These are phyloP conservation scores for Cephalophus harveyi DNA, from an alignment of 2,113 vertebrate species.

Conservation along the genomic window DNA sequence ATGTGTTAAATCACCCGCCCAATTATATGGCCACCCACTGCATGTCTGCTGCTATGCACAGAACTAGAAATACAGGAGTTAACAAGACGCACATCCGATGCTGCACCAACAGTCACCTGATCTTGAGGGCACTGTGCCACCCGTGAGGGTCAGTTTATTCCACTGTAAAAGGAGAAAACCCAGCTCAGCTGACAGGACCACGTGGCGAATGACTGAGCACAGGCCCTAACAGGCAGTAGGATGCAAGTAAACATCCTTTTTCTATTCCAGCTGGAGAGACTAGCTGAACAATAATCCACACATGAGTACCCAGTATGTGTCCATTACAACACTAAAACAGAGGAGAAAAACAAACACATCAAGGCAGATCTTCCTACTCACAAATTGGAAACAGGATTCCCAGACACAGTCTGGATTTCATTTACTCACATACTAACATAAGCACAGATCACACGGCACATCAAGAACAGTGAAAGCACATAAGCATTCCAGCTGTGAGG, in stretches of 20 bases:
- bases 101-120: not conserved
- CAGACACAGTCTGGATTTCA: not conserved
- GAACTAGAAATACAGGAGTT: not conserved
- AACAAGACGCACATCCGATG: not conserved
- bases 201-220: not conserved
- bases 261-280: not conserved
- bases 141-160: not conserved
- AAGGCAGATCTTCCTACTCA: not conserved
- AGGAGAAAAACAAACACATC: not conserved
- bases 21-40: not conserved
- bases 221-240: not conserved
- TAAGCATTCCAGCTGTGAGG: not conserved
- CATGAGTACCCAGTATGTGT: fast-evolving
- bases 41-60: not conserved
- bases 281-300: not conserved
- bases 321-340: not conserved
- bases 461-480: no score
- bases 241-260: not conserved
- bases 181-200: not conserved
- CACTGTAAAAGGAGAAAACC: not conserved
- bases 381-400: not conserved
- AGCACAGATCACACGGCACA: not conserved
- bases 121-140: not conserved
- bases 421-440: no score
- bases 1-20: not conserved